Base-by-base conservation (phyloP, 2,888 invertebrate genomes). In the Noctua fimbriata region DNA sequence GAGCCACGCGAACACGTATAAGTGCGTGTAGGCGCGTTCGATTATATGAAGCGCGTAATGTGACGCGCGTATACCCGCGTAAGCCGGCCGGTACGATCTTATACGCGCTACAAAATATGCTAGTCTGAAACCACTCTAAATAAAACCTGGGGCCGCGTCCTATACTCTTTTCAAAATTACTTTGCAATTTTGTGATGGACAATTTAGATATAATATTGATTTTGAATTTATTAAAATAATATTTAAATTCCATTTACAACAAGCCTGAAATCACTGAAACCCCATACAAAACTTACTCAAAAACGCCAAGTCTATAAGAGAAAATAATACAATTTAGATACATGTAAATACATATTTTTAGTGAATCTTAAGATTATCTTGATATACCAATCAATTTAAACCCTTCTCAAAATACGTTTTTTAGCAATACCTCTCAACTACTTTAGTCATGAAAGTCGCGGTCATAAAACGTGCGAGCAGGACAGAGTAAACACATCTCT, bases 251-350 rank as follows among this genome's bases (percentile, higher is more conserved):
- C 87, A 88, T 83, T 87, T 44, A 66, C 63, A 81, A 83, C 49
- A 69, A 72, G 78, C 80, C 60, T 16, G 55, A 16, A 76, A 76
- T 74, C 70, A 84, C 28, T 63, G 41, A 84, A 76, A 71, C 76
- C 75, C 55, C 85, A 88, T 85, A 82, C 81, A 76, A 63, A 78
- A 93, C 93, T 94, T 92, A 94, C 94, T 92, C 80, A 93, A 82
- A 67, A 93, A 91, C 91, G 88, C 91, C 93, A 94, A 86, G 86
- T 94, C 94, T 94, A 93, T 74, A 91, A 91, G 88, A 84, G 70
- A 88, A 90, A 89, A 84, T 52, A 73, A 69, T 55, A 67, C 16
- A 76, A 74, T 69, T 80, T 70, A 83, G 21, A 75, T 60, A 70
- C 3, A 44, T 44, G 16, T 41, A 16, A 52, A 24, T 14, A 41